Conservation (phyloP, 1,140 invertebrate genomes). For the Drosophila rufa region DNA sequence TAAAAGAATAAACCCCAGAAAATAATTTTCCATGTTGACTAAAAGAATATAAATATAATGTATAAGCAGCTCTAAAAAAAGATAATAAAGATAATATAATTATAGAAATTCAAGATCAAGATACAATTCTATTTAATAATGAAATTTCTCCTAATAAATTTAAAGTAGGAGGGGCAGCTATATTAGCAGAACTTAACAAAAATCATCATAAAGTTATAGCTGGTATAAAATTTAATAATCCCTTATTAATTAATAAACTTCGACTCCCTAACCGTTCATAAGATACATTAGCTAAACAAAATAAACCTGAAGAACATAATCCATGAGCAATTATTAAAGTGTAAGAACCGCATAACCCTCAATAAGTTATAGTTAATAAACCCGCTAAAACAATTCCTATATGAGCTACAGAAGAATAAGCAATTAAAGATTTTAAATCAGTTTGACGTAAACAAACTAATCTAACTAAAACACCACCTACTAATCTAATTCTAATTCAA, state of each 20-base stretch:
- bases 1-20: conserved; percentile 70
- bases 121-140: conserved; percentile 87
- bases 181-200: conserved; percentile 86
- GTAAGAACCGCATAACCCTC: conserved; percentile 86
- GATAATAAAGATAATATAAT: conserved; percentile 86
- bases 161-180: conserved; percentile 84
- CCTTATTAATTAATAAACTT: conserved; percentile 85
- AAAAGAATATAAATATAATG: conserved; percentile 86
- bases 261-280: conserved; percentile 86
- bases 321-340: conserved; percentile 89
- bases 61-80: conserved; percentile 85
- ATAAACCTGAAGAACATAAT: conserved; percentile 89
- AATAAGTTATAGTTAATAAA: conserved; percentile 86
- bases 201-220: conserved; percentile 87
- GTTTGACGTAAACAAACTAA: conserved; percentile 88
- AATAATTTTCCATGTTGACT: conserved; percentile 86
- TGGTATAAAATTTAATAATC: conserved; percentile 85
- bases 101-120: conserved; percentile 85
- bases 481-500: conserved; percentile 86
- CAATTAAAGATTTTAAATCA: conserved; percentile 60
- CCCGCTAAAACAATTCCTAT: conserved; percentile 59
- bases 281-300: conserved; percentile 89
- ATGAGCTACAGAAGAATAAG: conserved; percentile 59
- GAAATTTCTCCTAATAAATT: conserved; percentile 87
- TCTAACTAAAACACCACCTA: conserved; percentile 86